Evolutionary conservation across 1,140 invertebrate genomes (phyloP).

Genomic region (Drosophila seguyi): DNA sequence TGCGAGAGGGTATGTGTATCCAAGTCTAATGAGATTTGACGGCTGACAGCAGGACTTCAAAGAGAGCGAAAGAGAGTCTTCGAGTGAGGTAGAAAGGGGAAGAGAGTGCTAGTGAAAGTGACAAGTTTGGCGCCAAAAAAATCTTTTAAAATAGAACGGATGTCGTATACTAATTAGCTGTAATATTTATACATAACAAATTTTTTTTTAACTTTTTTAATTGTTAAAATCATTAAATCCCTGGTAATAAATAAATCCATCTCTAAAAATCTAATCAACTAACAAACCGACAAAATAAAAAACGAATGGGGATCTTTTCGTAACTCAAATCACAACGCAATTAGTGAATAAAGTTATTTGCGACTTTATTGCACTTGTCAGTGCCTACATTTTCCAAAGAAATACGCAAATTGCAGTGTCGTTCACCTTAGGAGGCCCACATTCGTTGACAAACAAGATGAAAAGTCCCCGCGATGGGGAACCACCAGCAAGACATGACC

Average conservation of each 20-base stretch:
- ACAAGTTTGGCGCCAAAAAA: slow-evolving; percentile 30
- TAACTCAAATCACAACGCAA: background rate
- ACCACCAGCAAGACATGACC: slow-evolving; percentile 12
- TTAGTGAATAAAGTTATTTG: background rate
- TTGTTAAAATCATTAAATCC: no score
- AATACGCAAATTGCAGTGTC: slow-evolving; percentile 6
- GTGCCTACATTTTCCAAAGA: slow-evolving; percentile 7
- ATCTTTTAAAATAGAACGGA: background rate
- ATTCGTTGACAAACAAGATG: background rate
- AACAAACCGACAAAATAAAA: background rate
- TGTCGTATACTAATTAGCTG: background rate
- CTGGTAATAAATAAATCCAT: no score
- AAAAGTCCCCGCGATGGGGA: slow-evolving; percentile 41
- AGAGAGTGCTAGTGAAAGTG: slow-evolving; percentile 34
- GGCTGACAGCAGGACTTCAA: slow-evolving; percentile 57
- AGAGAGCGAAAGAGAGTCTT: slow-evolving; percentile 45
- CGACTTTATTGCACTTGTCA: background rate
- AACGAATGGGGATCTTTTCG: slow-evolving; percentile 5
- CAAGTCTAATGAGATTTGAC: slow-evolving; percentile 72
- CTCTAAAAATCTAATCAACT: background rate
- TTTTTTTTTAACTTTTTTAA: no score
- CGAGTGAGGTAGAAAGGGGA: slow-evolving; percentile 18
- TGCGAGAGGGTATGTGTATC: slow-evolving; percentile 39
- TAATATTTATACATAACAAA: background rate
- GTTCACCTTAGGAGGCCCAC: slow-evolving; percentile 9